Evolutionary conservation across 1,140 invertebrate species (phyloP), one percentile per base, ranked within the genome.

Genomic region (Alviniconcha marisindica): DNA sequence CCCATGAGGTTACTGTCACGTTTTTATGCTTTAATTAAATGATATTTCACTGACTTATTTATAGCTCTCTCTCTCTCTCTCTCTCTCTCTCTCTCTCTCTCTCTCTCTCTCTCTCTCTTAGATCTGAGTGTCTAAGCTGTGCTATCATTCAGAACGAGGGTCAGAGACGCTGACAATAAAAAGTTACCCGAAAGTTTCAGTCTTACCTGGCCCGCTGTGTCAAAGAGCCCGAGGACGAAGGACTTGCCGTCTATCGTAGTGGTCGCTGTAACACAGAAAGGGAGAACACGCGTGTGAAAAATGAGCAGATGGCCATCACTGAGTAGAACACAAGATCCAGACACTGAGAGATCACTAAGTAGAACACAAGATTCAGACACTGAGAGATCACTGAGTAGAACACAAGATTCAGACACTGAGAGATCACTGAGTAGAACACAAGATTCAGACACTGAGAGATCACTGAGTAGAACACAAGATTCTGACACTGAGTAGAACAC

Each of bases 181-280:
- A 36, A 36, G 33, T 69, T 14, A 21, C 28, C 21, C 14, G 1
- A 2, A 1, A 21, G 14, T 1, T 1, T 1, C 66, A 5, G 18
- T 42, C 71, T 74, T n/a, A 74, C 71, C 71, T 74, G 71, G 3
- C 71, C 71, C 24, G 71, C 71, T 42, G 71, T 74, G 71, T 74
- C 71, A 24, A 74, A 74, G 7, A 74, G 28, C 38, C 71, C 71
- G 15, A 74, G 71, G 36, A 74, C 71, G 40, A 44, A 74, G 18
- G 71, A 74, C 40, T 74, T 74, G 2, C 71, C 71, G 40, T 74
- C 71, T 0, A 74, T 36, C 44, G 71, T 74, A 7, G 71, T 74
- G 24, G 71, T 74, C 12, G 71, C 71, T 74, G 71, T 15, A 74
- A 74, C 71, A 74, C 66, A 74, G 10, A 40, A 12, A 74, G 36